phyloP scores from a whole-genome alignment of 2,797 vertebrate genomes.

The Cyprinella venusta region DNA sequence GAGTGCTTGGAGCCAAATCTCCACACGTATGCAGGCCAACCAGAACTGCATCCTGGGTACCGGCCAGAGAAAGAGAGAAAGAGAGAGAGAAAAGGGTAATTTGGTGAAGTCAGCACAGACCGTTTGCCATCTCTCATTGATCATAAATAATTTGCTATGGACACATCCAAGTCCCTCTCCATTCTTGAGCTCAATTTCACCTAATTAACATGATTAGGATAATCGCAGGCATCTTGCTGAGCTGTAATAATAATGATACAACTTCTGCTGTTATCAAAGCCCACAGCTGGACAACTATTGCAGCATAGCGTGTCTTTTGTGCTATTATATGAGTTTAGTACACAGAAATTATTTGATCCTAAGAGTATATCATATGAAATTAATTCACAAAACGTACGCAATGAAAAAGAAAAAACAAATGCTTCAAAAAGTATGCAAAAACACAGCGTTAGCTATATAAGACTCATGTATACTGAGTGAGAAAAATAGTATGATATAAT shows the following conservation, averaged over 20 bases:
- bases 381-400: not conserved
- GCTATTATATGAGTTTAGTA: not conserved
- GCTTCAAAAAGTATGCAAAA: not conserved
- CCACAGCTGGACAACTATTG: not conserved
- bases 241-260: slow-evolving; percentile 20
- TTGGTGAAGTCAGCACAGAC: slow-evolving; percentile 25
- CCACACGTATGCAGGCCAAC: slow-evolving; percentile 97
- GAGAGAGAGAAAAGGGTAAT: slow-evolving; percentile 15
- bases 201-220: slow-evolving; percentile 50
- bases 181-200: slow-evolving; percentile 38
- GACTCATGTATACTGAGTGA: not conserved
- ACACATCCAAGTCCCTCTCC: slow-evolving; percentile 19
- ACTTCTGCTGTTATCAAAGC: slow-evolving; percentile 31
- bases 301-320: not conserved
- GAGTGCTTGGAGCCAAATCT: slow-evolving; percentile 86
- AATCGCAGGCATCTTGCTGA: slow-evolving; percentile 5
- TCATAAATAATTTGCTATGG: slow-evolving; percentile 32
- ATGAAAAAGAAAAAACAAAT: not conserved
- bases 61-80: not conserved
- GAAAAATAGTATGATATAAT: not conserved
- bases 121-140: slow-evolving; percentile 15
- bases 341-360: not conserved
- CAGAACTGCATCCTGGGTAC: slow-evolving; percentile 86
- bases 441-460: not conserved
- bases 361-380: not conserved